Conservation (phyloP, 2,113 vertebrate genomes). For the Sakesphorus luctuosus region DNA sequence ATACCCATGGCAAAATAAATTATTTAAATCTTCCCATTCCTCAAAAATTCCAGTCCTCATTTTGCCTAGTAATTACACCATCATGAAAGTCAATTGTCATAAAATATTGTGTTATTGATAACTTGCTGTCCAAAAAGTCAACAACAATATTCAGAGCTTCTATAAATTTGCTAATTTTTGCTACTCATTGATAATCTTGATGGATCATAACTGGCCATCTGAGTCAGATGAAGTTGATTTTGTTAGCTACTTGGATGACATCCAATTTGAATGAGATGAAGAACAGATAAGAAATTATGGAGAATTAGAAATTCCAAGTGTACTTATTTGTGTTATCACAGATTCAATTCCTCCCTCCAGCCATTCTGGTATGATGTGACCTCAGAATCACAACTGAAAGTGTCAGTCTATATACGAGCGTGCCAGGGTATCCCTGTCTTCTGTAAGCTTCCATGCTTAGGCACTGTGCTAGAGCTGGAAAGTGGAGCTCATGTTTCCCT, state of each 20-base stretch:
- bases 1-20: neutral
- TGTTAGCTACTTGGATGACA: neutral
- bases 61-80: neutral
- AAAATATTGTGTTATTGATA: neutral
- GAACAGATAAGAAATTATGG: neutral
- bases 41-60: neutral
- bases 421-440: neutral
- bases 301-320: neutral
- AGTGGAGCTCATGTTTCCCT: neutral
- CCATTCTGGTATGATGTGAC: neutral
- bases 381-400: neutral
- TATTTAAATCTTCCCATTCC: neutral
- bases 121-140: slow-evolving; percentile 11
- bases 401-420: fast-evolving
- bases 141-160: neutral
- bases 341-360: neutral
- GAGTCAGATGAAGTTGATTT: neutral
- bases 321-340: neutral
- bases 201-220: neutral
- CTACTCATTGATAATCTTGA: neutral
- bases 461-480: neutral
- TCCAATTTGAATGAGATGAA: neutral
- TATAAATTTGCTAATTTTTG: neutral
- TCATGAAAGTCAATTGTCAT: neutral
- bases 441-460: neutral